Evolutionary conservation across 2,888 invertebrate genomes (phyloP), one percentile per base, ranked within the genome.

Genomic region (Cataglyphis livida): DNA sequence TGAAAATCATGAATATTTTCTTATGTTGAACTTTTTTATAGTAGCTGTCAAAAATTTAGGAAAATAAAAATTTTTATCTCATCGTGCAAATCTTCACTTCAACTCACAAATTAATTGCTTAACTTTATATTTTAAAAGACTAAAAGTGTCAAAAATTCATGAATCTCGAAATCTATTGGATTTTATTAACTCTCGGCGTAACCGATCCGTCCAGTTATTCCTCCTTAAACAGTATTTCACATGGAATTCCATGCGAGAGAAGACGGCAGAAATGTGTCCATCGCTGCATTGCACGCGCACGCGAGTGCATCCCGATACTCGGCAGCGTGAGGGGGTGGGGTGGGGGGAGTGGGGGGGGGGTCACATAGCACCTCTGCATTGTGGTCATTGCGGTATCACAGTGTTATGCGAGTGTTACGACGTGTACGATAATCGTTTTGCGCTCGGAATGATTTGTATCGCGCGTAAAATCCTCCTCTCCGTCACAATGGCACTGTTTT

Each of bases 341-440:
- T 0, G 21, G 21, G 21, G 21, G 21, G 21, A 0, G 21, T 0
- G 21, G 0, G 21, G 0, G 21, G 21, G 83, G 83, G 82, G 66
- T 84, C 81, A 64, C 90, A 90, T 90, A 90, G 89, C 89, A 68
- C 82, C 75, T 78, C 82, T 88, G 91, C 91, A 92, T 92, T 90
- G 89, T 89, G 90, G 92, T 88, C 91, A 91, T 91, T 90, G 91
- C 85, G 90, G 90, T 89, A 81, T 51, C 83, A 74, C 89, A 87
- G 86, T 91, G 89, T 87, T 90, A 92, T 90, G 90, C 89, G 81
- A 66, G 32, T 73, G 54, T 66, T 71, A 62, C 74, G 41, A 64
- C 64, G 61, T 32, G 38, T 57, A 54, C 35, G 38, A 61, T 64
- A 59, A 44, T 70, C 71, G 18, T 78, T 78, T 70, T 70, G 35